A percentile compares a stretch with the other conserved stretches of the same genome.
phyloP scores from a whole-genome alignment of 2,113 vertebrate species.

The Solea solea region DNA sequence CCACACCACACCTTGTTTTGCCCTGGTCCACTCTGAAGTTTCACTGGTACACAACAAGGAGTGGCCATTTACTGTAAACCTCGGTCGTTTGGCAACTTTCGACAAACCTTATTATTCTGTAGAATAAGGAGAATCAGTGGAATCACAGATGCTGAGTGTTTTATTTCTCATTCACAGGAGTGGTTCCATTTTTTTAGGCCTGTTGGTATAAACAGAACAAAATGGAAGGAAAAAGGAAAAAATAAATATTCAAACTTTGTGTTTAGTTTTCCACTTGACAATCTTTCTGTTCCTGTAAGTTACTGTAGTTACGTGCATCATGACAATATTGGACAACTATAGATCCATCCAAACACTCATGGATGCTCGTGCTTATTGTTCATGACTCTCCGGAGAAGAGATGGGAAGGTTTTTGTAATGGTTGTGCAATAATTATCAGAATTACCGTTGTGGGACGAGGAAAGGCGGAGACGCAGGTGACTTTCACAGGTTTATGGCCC shows the following conservation, averaged over 20 bases:
- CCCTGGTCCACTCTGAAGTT: constrained; percentile 27
- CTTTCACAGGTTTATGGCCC: too few species aligned
- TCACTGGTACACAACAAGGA: constrained; percentile 35
- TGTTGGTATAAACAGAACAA: not conserved
- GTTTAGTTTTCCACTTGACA: too few species aligned
- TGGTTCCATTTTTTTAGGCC: too few species aligned
- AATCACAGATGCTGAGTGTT: not conserved
- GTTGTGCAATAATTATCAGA: too few species aligned
- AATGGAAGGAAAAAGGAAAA: not conserved
- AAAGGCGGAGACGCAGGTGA: too few species aligned
- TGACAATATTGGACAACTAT: not conserved
- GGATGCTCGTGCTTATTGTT: not conserved
- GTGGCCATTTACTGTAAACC: constrained; percentile 69
- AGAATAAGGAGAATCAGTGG: not conserved
- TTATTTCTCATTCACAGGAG: not conserved
- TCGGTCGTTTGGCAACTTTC: constrained; percentile 4
- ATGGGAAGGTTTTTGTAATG: not conserved
- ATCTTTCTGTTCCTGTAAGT: too few species aligned
- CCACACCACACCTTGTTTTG: constrained; percentile 67
- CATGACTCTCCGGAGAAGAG: not conserved
- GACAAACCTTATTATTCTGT: not conserved
- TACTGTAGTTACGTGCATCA: too few species aligned
- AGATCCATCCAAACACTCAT: not conserved
- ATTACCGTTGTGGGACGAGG: too few species aligned
- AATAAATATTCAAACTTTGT: too few species aligned